phyloP scores from a whole-genome alignment of 2,888 invertebrate species.

The Palloptera scutellata region DNA sequence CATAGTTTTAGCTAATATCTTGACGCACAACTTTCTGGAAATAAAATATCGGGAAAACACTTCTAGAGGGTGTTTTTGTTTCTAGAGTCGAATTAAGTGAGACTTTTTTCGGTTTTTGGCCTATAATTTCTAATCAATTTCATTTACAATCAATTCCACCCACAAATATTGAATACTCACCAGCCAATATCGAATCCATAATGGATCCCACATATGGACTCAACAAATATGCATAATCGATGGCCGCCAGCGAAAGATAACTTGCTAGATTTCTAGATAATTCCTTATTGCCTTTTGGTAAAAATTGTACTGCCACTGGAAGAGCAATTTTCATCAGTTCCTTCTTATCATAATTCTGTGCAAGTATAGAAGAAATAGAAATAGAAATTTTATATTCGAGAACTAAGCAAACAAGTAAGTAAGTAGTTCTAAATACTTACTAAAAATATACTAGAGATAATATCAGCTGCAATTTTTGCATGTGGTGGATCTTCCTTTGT shows the following conservation, averaged over 20 bases:
- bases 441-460: constrained; percentile 93
- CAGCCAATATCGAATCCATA: constrained; percentile 88
- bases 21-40: no score
- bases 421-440: constrained; percentile 66
- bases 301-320: constrained; percentile 89
- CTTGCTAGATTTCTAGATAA: constrained; percentile 89
- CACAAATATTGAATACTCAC: constrained; percentile 62
- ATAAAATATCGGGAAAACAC: no score
- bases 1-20: no score
- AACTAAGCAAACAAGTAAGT: neutral
- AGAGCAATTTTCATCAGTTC: constrained; percentile 72
- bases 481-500: constrained; percentile 92
- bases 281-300: constrained; percentile 89
- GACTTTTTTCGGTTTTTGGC: no score
- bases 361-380: constrained; percentile 19
- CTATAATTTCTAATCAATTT: no score
- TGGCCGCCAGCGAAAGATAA: constrained; percentile 90
- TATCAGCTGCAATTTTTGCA: constrained; percentile 94
- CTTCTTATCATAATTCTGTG: constrained; percentile 70
- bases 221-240: constrained; percentile 85
- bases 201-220: constrained; percentile 89
- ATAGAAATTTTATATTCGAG: neutral
- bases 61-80: no score
- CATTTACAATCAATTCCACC: neutral
- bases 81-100: no score